Conservation (phyloP, 2,113 vertebrate genomes). For the Pelvicachromis taeniatus region DNA sequence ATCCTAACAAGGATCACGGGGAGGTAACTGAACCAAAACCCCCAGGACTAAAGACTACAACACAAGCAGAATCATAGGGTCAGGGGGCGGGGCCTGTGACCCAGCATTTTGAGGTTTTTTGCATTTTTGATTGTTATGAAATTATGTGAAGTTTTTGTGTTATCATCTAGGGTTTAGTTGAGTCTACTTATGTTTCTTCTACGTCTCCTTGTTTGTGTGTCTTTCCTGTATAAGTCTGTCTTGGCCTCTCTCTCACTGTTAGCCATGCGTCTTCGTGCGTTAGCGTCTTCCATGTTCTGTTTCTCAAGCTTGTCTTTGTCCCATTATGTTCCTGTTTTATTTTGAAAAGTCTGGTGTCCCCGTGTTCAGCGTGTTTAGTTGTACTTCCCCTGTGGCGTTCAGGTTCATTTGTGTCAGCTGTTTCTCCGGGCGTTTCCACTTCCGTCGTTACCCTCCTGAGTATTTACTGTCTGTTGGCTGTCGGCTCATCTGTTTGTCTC, state of each 20-base stretch:
- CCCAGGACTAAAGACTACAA: too few species aligned
- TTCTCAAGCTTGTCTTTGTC: not conserved
- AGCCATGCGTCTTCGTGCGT: too few species aligned
- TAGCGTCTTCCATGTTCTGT: not conserved
- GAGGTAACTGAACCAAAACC: too few species aligned
- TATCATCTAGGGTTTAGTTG: fast-evolving
- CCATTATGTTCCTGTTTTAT: not conserved
- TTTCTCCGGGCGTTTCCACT: not conserved
- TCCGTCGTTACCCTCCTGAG: not conserved
- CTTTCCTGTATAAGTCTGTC: not conserved
- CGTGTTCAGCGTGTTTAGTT: not conserved
- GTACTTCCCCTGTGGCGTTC: not conserved
- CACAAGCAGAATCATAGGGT: not conserved
- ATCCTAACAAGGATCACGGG: too few species aligned
- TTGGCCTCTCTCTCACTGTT: not conserved
- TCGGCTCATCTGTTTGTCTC: not conserved
- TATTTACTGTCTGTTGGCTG: too few species aligned
- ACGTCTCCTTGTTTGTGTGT: not conserved
- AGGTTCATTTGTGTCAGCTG: not conserved
- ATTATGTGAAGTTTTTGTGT: not conserved
- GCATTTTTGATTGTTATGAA: too few species aligned
- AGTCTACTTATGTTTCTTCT: fast-evolving
- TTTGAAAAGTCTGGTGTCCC: not conserved
- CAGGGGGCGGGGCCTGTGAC: not conserved
- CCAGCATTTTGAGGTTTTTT: not conserved